Evolutionary conservation across 2,888 invertebrate species (phyloP), one percentile per base, ranked within the genome.

Genomic region (Mactromeris polynyma): DNA sequence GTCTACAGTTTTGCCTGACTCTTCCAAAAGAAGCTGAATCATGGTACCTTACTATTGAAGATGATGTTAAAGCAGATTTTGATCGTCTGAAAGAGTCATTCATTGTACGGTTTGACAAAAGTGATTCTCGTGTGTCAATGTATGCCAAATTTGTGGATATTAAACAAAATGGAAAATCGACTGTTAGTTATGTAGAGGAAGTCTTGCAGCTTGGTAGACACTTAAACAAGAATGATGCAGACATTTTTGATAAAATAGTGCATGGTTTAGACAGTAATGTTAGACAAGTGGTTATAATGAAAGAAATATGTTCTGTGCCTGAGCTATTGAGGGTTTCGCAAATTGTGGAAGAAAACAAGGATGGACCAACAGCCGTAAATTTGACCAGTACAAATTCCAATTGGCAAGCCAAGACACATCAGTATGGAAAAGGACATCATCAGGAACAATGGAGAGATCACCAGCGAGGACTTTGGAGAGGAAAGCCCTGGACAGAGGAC

Each of bases 201-300:
- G 81, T 84, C 6, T n/a, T 73, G 6, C 7, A 17, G 21, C 11
- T 11, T 31, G 87, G 87, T 17, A 40, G 80, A 26, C 31, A 58
- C 14, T 7, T 87, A 17, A 21, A 81, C 14, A 88, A 88, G 38
- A 31, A 26, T 40, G 80, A 88, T 0, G 3, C 2, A 11, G 87
- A 87, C 40, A 87, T 87, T n/a, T 38, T 88, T 64, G 88, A 88
- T 42, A 38, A 88, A 73, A 69, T 46, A 2, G 31, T 73, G 21
- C 87, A 87, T 21, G 83, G 87, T 14, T 69, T 87, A 33, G 58
- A 31, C 9, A 1, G 21, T 14, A n/a, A 31, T 11, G n/a, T 73
- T 7, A 54, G 33, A 21, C 51, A 69, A 26, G 7, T 64, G 64
- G 87, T 87, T 19, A 64, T 81, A 0, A 21, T 73, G 54, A 88